Evolutionary conservation across 2,888 invertebrate species (phyloP).

Genomic region (Drosophila dives): DNA sequence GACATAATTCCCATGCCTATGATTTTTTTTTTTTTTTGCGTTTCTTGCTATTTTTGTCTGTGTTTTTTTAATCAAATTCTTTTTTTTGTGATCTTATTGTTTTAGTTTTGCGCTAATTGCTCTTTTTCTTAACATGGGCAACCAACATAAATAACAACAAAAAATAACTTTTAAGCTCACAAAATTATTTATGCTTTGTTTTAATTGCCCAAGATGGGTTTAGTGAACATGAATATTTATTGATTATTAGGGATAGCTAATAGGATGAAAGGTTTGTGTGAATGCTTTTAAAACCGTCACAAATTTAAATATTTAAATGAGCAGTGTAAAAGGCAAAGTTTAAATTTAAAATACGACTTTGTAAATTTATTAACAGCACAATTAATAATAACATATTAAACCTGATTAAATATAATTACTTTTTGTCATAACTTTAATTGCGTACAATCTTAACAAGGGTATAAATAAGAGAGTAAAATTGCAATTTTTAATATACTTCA

Average conservation of each 20-base stretch:
- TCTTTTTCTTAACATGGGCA: constrained; percentile 41
- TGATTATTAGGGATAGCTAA: background rate
- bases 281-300: background rate
- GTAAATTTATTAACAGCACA: background rate
- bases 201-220: constrained; percentile 53
- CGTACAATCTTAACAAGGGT: background rate
- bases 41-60: constrained; percentile 35
- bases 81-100: constrained; percentile 68
- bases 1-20: constrained; percentile 72
- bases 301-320: background rate
- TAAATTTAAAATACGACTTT: background rate
- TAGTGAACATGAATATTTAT: constrained; percentile 11
- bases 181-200: constrained; percentile 65
- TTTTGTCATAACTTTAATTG: background rate
- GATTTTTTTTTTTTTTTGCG: constrained; percentile 35
- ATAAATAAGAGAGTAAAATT: background rate
- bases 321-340: background rate
- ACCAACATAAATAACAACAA: constrained; percentile 11
- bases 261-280: background rate
- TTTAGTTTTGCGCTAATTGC: constrained; percentile 69
- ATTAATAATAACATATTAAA: background rate
- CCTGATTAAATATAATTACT: background rate
- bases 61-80: constrained; percentile 39
- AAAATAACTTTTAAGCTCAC: constrained; percentile 34
- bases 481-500: background rate